Conservation (phyloP, 2,797 vertebrate genomes). For the Chanos chanos region DNA sequence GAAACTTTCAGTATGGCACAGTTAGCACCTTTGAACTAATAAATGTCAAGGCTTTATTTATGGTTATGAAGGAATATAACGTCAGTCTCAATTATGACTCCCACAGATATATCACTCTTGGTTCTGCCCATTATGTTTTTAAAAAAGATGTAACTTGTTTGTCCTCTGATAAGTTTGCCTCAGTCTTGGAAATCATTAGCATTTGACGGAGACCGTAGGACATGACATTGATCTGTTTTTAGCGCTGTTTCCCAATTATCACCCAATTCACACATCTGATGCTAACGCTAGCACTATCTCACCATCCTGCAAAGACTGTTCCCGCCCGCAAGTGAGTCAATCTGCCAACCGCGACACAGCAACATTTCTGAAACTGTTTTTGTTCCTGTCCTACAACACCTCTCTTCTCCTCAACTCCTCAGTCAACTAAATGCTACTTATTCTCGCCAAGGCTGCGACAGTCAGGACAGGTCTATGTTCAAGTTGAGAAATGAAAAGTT, state of each 20-base stretch:
- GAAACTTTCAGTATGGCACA: no score
- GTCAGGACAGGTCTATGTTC: conserved; percentile 20
- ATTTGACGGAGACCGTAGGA: background rate
- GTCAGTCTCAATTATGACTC: no score
- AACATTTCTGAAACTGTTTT: background rate
- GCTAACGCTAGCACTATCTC: no score
- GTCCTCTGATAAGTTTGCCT: no score
- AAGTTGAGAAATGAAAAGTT: no score
- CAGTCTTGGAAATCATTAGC: no score
- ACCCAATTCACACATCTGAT: background rate
- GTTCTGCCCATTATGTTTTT: conserved; percentile 3
- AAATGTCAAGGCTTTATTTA: no score
- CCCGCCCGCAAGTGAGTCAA: background rate
- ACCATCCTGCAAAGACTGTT: no score
- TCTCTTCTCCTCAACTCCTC: conserved; percentile 15
- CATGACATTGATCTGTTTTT: conserved; percentile 11
- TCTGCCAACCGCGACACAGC: no score
- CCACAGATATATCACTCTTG: no score
- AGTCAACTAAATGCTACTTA: conserved; percentile 12
- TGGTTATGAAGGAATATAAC: no score
- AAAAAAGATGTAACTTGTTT: conserved; percentile 11
- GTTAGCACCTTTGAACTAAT: no score
- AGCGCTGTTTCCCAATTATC: conserved; percentile 13
- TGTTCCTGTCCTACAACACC: conserved; percentile 16
- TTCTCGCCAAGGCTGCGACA: conserved; percentile 25